Percentiles rank a stretch among this genome's conserved stretches.
phyloP scores from a whole-genome alignment of 2,113 vertebrate species.

The Macrotis lagotis region DNA sequence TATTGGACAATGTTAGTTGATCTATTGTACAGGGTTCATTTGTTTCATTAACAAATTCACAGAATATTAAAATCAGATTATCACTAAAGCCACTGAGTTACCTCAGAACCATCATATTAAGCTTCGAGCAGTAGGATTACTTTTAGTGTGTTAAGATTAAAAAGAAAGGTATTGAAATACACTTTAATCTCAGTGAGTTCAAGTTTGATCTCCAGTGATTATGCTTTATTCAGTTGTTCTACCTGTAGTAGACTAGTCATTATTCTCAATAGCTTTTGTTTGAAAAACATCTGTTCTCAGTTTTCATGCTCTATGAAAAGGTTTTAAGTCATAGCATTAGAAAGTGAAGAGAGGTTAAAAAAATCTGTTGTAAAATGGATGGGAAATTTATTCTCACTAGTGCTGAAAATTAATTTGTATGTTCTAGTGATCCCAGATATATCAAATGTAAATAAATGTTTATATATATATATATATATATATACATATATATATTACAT shows the following conservation, averaged over 20 bases:
- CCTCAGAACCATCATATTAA: neutral
- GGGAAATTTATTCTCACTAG: neutral
- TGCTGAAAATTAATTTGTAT: neutral
- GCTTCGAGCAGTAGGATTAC: accelerated
- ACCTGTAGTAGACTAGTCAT: neutral
- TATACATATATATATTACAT: neutral
- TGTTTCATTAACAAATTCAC: neutral
- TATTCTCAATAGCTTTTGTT: neutral
- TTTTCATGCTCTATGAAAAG: neutral
- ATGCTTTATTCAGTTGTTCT: neutral
- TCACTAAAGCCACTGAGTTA: neutral
- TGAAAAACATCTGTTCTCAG: neutral
- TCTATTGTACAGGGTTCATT: accelerated
- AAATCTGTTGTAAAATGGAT: neutral
- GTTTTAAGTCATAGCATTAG: neutral
- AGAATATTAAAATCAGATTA: neutral
- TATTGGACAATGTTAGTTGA: neutral
- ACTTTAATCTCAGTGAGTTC: neutral
- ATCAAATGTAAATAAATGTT: too few relatives aligned
- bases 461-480: too few relatives aligned
- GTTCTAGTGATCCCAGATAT: neutral
- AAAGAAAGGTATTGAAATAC: neutral
- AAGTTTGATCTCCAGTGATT: conserved; percentile 1
- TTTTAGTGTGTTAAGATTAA: neutral
- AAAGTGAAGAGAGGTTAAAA: neutral